A percentile compares a stretch with the other conserved stretches of the same genome.
Conservation (phyloP, 2,113 vertebrate genomes). For the Gallinago undulata region DNA sequence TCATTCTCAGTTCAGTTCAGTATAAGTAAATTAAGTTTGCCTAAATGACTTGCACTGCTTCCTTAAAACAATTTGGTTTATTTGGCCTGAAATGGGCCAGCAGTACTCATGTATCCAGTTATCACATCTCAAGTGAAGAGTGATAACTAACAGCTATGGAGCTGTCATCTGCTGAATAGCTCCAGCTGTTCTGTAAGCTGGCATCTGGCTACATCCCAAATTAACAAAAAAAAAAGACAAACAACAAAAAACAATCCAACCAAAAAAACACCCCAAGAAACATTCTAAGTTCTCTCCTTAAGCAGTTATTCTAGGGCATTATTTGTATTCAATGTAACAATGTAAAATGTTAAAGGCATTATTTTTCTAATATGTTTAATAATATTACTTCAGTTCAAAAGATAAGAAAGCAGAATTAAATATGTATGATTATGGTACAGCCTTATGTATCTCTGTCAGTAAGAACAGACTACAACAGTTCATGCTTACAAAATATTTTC, state of each 20-base stretch:
- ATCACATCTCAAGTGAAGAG: constrained; percentile 20
- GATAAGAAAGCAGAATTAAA: neutral
- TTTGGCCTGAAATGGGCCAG: constrained; percentile 31
- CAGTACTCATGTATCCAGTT: constrained; percentile 25
- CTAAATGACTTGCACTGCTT: constrained; percentile 4
- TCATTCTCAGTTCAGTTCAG: constrained; percentile 38
- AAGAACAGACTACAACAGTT: neutral
- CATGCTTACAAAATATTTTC: neutral
- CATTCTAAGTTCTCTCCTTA: neutral
- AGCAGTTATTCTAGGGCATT: neutral
- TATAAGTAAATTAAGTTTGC: neutral
- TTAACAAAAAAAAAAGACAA: neutral
- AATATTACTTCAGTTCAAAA: neutral
- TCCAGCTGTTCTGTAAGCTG: constrained; percentile 39
- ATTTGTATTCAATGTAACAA: neutral
- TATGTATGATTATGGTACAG: neutral
- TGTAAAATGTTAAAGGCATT: neutral
- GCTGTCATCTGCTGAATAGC: constrained; percentile 8
- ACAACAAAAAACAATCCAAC: neutral
- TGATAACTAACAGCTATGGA: constrained; percentile 37
- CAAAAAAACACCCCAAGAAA: neutral
- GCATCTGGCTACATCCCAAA: constrained; percentile 7
- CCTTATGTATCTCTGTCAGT: neutral
- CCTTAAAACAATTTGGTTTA: constrained; percentile 29
- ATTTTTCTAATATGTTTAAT: neutral